These are phyloP conservation scores for Stegodyphus dumicola DNA, from an alignment of 1,140 invertebrate species.

Conservation along the genomic window DNA sequence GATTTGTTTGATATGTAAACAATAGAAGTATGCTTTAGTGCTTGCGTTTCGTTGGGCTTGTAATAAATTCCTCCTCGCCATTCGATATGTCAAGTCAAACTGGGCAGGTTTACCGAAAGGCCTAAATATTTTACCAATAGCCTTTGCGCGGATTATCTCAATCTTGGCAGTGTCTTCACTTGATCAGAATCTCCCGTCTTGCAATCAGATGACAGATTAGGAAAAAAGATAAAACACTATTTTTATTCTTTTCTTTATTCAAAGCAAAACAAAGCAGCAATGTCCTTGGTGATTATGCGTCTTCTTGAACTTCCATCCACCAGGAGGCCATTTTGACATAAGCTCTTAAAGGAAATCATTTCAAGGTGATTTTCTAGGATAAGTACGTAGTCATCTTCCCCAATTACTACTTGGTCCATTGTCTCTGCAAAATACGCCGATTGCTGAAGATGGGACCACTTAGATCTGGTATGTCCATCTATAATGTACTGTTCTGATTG, in stretches of 20 bases:
- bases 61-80: too few species aligned
- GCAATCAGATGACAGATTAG: not conserved
- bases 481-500: too few species aligned
- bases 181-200: not conserved
- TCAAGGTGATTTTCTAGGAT: conserved; percentile 30
- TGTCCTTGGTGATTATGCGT: not conserved
- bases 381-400: not conserved
- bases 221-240: not conserved
- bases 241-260: conserved; percentile 10
- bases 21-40: too few species aligned
- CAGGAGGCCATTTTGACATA: conserved; percentile 6
- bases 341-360: conserved; percentile 24
- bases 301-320: not conserved
- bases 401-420: not conserved
- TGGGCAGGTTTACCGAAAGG: too few species aligned
- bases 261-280: not conserved
- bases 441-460: not conserved
- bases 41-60: too few species aligned
- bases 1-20: too few species aligned
- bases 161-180: too few species aligned
- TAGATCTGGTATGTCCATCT: too few species aligned
- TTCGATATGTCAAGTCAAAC: too few species aligned
- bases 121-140: too few species aligned
- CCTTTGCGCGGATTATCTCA: too few species aligned
- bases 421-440: not conserved